Evolutionary conservation across 2,797 vertebrate species (phyloP).

Genomic region (Melanotaenia nigrans): DNA sequence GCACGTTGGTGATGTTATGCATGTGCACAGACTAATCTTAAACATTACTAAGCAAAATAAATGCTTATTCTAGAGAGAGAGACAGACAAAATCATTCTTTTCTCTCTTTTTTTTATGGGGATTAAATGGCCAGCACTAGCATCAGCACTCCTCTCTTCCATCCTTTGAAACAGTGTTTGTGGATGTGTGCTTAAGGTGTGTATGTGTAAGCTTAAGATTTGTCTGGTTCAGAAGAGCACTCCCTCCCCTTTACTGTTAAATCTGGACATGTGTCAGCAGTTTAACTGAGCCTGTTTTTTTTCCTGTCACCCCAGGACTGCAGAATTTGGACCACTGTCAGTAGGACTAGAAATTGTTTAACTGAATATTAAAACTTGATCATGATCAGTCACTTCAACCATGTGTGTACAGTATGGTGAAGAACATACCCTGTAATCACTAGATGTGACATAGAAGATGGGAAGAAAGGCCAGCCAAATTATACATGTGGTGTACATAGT

Average conservation of each 20-base stretch:
- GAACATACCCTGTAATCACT: constrained; percentile 97
- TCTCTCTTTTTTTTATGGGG: constrained; percentile 23
- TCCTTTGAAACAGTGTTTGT: constrained; percentile 62
- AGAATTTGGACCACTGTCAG: constrained; percentile 49
- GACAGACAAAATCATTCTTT: constrained; percentile 2
- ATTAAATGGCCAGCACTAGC: constrained; percentile 63
- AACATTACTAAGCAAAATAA: constrained; percentile 67
- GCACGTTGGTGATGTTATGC: constrained; percentile 42
- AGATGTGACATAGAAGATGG: constrained; percentile 99
- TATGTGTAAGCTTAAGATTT: constrained; percentile 54
- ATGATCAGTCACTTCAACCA: constrained; percentile 1
- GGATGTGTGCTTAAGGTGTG: constrained; percentile 30
- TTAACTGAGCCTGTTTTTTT: constrained; percentile 59
- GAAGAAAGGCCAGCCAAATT: constrained; percentile 99
- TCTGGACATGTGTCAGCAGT: constrained; percentile 71
- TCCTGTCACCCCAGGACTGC: constrained; percentile 51
- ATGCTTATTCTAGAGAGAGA: constrained; percentile 37
- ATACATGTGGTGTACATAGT: constrained; percentile 99
- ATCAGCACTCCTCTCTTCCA: constrained; percentile 67
- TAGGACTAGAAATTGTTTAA: constrained; percentile 50
- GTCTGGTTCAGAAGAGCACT: constrained; percentile 65
- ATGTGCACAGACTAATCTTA: constrained; percentile 68
- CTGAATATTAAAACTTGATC: background rate
- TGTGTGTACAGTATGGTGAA: constrained; percentile 14
- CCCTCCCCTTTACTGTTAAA: constrained; percentile 57